These are phyloP conservation scores for Hafferia zeledoni DNA, from an alignment of 2,797 vertebrate species.

Conservation along the genomic window DNA sequence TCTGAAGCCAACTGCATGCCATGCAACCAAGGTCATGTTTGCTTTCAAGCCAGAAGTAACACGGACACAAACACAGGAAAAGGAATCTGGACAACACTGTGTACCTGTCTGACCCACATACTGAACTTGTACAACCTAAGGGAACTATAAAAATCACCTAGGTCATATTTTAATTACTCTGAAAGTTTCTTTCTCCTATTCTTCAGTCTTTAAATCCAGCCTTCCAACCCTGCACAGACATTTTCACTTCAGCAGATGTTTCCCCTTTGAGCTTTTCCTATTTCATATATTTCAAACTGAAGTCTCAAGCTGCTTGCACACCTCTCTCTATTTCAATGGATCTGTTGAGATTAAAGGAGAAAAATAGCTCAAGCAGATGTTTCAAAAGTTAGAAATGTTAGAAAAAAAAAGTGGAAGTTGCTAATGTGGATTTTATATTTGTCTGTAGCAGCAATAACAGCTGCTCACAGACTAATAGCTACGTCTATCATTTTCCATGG, in stretches of 20 bases:
- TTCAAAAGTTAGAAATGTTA: conserved; percentile 59
- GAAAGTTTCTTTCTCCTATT: background rate
- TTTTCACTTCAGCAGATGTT: conserved; percentile 23
- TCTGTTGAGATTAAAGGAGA: conserved; percentile 35
- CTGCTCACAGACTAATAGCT: conserved; percentile 71
- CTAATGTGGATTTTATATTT: conserved; percentile 73
- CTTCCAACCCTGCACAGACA: background rate
- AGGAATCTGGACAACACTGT: background rate
- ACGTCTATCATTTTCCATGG: conserved; percentile 55
- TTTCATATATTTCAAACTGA: conserved; percentile 59
- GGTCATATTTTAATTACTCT: background rate
- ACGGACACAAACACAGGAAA: background rate
- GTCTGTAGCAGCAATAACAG: conserved; percentile 65
- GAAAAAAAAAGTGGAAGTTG: conserved; percentile 42
- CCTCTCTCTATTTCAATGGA: conserved; percentile 52
- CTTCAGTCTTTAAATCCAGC: background rate
- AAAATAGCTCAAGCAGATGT: conserved; percentile 78
- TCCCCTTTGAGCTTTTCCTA: conserved; percentile 36
- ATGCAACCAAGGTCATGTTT: background rate
- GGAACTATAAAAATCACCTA: background rate
- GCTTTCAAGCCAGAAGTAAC: conserved; percentile 1
- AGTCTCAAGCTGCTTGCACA: conserved; percentile 59
- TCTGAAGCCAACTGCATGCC: background rate
- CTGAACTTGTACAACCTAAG: background rate
- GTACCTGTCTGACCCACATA: background rate